phyloP scores from a whole-genome alignment of 2,888 invertebrate species.

The Hermodice carunculata region DNA sequence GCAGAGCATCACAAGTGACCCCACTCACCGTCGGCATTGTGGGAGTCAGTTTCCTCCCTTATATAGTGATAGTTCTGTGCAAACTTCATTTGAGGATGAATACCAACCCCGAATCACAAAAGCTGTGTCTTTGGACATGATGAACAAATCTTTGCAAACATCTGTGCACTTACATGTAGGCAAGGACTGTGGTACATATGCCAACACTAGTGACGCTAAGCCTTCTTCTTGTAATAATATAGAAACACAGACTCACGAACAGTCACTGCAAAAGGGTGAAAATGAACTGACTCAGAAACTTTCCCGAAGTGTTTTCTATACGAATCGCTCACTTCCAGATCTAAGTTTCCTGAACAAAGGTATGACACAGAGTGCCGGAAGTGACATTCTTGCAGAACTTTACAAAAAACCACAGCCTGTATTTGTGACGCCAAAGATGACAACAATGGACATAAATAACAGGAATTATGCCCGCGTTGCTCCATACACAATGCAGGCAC shows the following conservation, averaged over 20 bases:
- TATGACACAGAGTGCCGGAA: constrained; percentile 13
- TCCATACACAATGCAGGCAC: too few relatives aligned
- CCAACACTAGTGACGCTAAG: too few relatives aligned
- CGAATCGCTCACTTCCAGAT: constrained; percentile 36
- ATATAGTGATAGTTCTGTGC: constrained; percentile 26
- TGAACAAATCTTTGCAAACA: constrained; percentile 37
- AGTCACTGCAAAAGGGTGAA: too few relatives aligned
- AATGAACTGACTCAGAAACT: too few relatives aligned
- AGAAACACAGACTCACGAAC: too few relatives aligned
- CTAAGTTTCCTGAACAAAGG: constrained; percentile 41
- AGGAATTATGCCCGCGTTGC: background rate
- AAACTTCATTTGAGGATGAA: constrained; percentile 34
- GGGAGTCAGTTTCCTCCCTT: constrained; percentile 25
- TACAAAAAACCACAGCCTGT: background rate
- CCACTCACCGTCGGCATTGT: too few relatives aligned
- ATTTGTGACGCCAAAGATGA: background rate
- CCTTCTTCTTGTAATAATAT: too few relatives aligned
- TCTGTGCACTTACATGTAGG: too few relatives aligned
- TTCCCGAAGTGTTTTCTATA: constrained; percentile 23
- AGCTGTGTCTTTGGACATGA: constrained; percentile 12
- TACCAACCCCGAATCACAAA: too few relatives aligned
- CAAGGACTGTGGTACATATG: too few relatives aligned
- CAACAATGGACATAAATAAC: background rate
- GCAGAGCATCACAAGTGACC: too few relatives aligned
- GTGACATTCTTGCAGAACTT: too few relatives aligned